Conservation (phyloP, 2,113 vertebrate species). For the Mastomys natalensis region DNA sequence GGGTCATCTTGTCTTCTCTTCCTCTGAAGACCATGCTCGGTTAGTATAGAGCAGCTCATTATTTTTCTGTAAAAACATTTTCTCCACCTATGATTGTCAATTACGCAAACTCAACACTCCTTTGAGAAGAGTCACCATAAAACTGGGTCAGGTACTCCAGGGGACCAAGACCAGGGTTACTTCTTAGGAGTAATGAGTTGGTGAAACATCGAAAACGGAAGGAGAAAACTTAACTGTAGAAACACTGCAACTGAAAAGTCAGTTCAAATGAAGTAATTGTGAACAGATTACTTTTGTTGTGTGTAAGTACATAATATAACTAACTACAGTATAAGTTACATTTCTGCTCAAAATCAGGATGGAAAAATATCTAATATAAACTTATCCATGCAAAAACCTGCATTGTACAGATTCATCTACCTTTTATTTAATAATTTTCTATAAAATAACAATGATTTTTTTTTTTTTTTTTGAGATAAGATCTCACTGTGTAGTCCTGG, state of each 20-base stretch:
- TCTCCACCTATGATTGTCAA: constrained; percentile 19
- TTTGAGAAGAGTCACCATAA: not conserved
- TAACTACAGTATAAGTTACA: not conserved
- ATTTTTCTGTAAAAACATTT: not conserved
- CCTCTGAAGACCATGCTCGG: no score
- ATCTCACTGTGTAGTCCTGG: not conserved
- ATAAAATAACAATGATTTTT: not conserved
- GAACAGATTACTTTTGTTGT: not conserved
- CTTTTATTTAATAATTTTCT: constrained; percentile 22
- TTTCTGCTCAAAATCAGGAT: not conserved
- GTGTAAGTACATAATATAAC: not conserved
- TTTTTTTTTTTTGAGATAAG: not conserved
- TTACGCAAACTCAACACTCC: not conserved
- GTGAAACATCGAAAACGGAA: not conserved
- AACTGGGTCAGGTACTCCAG: not conserved
- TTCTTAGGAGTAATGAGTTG: not conserved
- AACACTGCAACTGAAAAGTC: not conserved
- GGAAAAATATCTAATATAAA: constrained; percentile 34
- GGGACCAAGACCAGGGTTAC: not conserved
- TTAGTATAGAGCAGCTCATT: not conserved
- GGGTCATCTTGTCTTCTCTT: fast-evolving
- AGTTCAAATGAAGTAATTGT: constrained; percentile 6
- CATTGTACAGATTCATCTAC: not conserved
- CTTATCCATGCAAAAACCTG: not conserved
- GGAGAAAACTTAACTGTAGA: not conserved